A percentile compares a stretch with the other conserved stretches of the same genome.
These are phyloP conservation scores for Gobio occitaniae DNA, from an alignment of 2,797 vertebrate genomes.

Conservation along the genomic window DNA sequence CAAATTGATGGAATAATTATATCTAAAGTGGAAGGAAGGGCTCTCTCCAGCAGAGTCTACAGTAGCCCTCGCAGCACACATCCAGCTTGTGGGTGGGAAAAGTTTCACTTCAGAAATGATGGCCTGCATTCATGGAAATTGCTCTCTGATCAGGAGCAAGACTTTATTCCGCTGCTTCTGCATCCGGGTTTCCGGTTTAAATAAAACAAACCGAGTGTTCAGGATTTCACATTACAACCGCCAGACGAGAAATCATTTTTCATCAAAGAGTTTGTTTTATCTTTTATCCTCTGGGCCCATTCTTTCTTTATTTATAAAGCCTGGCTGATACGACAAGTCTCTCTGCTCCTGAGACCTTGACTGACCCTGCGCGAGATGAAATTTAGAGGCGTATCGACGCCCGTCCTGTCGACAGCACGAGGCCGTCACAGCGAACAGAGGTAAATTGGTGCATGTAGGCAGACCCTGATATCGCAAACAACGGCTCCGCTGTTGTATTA, in stretches of 20 bases:
- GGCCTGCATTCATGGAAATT: constrained; percentile 19
- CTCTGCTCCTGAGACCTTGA: constrained; percentile 52
- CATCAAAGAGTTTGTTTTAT: constrained; percentile 58
- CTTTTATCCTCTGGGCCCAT: constrained; percentile 33
- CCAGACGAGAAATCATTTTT: constrained; percentile 40
- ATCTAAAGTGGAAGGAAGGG: constrained; percentile 49
- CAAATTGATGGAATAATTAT: constrained; percentile 64
- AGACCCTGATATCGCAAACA: constrained; percentile 30
- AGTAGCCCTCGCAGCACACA: constrained; percentile 23
- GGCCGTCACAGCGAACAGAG: background rate
- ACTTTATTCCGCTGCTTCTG: background rate
- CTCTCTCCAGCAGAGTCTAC: constrained; percentile 46
- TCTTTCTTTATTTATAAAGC: constrained; percentile 56
- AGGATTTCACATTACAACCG: constrained; percentile 40
- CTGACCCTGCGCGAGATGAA: constrained; percentile 40
- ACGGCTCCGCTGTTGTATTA: background rate
- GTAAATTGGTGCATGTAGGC: background rate
- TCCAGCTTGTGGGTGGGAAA: constrained; percentile 29
- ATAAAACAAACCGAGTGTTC: constrained; percentile 46
- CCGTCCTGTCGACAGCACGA: background rate
- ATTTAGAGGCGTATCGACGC: constrained; percentile 34
- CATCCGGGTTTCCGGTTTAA: constrained; percentile 25
- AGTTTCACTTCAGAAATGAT: constrained; percentile 38
- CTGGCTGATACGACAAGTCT: constrained; percentile 46
- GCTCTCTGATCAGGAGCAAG: constrained; percentile 17